Base-by-base conservation (phyloP, 1,140 invertebrate species). In the Drosophila sproati region DNA sequence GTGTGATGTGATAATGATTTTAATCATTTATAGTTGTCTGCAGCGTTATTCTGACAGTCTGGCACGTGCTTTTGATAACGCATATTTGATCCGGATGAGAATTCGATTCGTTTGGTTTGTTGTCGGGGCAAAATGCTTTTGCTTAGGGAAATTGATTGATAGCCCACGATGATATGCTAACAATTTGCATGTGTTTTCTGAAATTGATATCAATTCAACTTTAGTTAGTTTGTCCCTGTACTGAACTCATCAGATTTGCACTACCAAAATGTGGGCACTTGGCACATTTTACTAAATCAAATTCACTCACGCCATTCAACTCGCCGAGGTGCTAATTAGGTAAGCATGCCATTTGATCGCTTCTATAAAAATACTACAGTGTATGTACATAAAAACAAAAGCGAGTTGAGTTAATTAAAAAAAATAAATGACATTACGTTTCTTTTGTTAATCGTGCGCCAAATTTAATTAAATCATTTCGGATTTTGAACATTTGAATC, bases 341-440 rank as follows among this genome's bases (percentile, higher is more conserved):
- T 83, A 75, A 77, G 83, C 83, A 87, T 87, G 83, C 83, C 83
- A 77, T 73, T 74, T 63, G 74, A 60, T 64, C 70, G 73, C 73
- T n/a, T 52, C 20, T 52, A 10, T 68, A 56, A 50, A 70, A 57
- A 45, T 57, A 68, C 20, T 35, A 66, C 37, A 55, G 43, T 28
- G 3, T 2, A 29, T 51, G 20, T 28, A 43, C 7, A 29, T 31
- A 7, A 29, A 51, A 5, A 28, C 12, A 28, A 57, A 45, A 47
- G 55, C 20, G 8, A 70, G 32, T 48, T 35, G 4, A 28, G 32
- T 43, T 28, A 60, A 48, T 47, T 48, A 48, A 48, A n/a, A 3
- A 60, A 43, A 43, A 7, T 3, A 8, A 10, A 20, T 20, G 20
- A 20, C 20, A 20, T 20, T 39, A 39, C 37, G 10, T 43, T 10